phyloP scores from a whole-genome alignment of 1,140 invertebrate species.

The Metaphire vulgaris region DNA sequence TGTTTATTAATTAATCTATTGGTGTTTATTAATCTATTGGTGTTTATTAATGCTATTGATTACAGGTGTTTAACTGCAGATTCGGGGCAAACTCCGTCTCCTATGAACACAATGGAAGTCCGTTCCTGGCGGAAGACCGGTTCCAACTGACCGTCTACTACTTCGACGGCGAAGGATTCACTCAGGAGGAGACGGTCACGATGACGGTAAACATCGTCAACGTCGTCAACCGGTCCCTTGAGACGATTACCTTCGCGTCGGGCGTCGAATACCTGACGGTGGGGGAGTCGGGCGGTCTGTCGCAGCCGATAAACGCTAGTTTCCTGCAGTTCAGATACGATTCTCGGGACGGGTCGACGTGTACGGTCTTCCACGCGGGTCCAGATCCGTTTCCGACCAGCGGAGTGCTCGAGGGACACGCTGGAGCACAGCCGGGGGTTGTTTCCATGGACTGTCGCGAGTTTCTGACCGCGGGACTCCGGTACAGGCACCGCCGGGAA shows the following conservation, averaged over 20 bases:
- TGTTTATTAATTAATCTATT: too few species aligned
- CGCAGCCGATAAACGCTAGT: background rate
- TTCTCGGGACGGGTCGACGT: background rate
- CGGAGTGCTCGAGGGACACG: background rate
- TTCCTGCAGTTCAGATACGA: background rate
- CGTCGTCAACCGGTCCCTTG: background rate
- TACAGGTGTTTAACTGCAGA: background rate
- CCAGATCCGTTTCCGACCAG: background rate
- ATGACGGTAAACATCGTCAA: background rate
- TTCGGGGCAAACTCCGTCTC: background rate
- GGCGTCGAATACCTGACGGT: background rate
- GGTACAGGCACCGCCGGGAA: constrained; percentile 46
- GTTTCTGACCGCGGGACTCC: constrained; percentile 43
- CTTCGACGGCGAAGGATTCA: background rate
- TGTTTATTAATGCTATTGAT: too few species aligned
- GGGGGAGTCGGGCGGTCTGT: background rate
- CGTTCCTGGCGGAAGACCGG: background rate
- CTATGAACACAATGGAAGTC: background rate
- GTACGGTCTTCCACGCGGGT: background rate
- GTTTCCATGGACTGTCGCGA: constrained; percentile 31
- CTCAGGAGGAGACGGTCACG: background rate
- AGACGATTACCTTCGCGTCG: background rate
- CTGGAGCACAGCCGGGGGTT: background rate
- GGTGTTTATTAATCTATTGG: too few species aligned
- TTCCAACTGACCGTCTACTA: background rate